Base-by-base conservation (phyloP, 2,113 vertebrate species). In the Crypturellus undulatus region DNA sequence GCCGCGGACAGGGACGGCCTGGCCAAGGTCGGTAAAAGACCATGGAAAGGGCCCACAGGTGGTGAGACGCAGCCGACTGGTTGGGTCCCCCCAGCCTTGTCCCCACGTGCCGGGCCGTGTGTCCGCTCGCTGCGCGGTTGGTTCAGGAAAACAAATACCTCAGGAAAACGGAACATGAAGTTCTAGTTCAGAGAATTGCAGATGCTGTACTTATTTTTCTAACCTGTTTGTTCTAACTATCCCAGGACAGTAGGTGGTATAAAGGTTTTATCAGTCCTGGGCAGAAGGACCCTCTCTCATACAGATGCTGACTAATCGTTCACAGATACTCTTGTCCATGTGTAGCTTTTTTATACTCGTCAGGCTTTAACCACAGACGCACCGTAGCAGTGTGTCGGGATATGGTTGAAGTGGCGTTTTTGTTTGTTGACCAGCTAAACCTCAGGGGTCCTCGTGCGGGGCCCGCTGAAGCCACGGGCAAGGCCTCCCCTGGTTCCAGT, bases 101-200 rank as follows among this genome's bases (percentile, higher is more conserved):
- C 91, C 64, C 86, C 17, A 21, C 3, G 6, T 21, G 2, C 93
- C 89, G 69, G 87, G 80, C 60, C 49, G 63, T 69, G 42, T 3
- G 3, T n/a, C 25, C 12, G 13, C 11, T 45, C 70, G 68, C 7
- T 16, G 59, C 7, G 2, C 6, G n/a, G 70, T 62, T 94, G 78
- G 65, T 72, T 75, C 0, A 10, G 86, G 84, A 92, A 95, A 95
- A 87, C 87, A 91, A 90, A 96, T 95, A 97, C 92, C 96, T 98
- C 96, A 97, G 97, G 97, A 97, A 97, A 96, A 96, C 69, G 88
- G 68, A 71, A 20, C 92, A 32, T 87, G 92, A 92, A 89, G 87
- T 92, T 97, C 80, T 96, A 91, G 89, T 79, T 84, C 89, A 96
- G 94, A 95, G 89, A 95, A 84, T 94, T 90, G 87, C 84, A 94